Evolutionary conservation across 2,113 vertebrate species (phyloP), one percentile per base, ranked within the genome.

Genomic region (Anser brachyrhynchus): DNA sequence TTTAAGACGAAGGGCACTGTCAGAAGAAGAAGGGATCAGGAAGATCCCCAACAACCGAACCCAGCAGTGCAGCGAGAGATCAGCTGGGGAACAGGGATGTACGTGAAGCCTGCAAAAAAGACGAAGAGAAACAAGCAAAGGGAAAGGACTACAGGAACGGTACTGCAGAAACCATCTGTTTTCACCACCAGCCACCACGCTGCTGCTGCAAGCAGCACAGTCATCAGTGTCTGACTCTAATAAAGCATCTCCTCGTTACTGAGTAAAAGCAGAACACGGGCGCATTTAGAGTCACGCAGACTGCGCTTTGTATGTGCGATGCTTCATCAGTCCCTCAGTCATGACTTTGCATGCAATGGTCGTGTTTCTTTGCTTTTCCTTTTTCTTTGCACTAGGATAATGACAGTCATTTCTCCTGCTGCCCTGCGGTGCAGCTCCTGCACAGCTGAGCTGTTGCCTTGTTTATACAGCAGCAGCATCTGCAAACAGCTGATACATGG

Each of bases 251-350:
- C 87, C 35, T n/a, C 9, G 21, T 18, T 33, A 4, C 21, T 0
- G 10, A 35, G 65, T 13, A 49, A 55, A 31, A 64, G 49, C 31
- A 9, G 52, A 39, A 22, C 0, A 10, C 13, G 4, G 46, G 52
- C 29, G 9, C 14, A 0, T 9, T 37, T 15, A 6, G 6, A 33
- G 22, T 3, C 5, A 35, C 3, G 1, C 1, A 20, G 71, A 6
- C 16, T 2, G 1, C n/a, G 5, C 25, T 35, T 8, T 1, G 8
- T 7, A 1, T 0, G 0, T 9, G 10, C 49, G 29, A 3, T 1
- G 0, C 39, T 22, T 33, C 9, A 0, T 17, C 4, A 1, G 9
- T n/a, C 52, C 33, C 77, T 8, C 43, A 1, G 3, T 2, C 11
- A 6, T 5, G 9, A 1, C 23, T 14, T 16, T 1, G 0, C 29